Evolutionary conservation across 2,888 invertebrate species (phyloP), one percentile per base, ranked within the genome.

Genomic region (Callyntrura sp.): DNA sequence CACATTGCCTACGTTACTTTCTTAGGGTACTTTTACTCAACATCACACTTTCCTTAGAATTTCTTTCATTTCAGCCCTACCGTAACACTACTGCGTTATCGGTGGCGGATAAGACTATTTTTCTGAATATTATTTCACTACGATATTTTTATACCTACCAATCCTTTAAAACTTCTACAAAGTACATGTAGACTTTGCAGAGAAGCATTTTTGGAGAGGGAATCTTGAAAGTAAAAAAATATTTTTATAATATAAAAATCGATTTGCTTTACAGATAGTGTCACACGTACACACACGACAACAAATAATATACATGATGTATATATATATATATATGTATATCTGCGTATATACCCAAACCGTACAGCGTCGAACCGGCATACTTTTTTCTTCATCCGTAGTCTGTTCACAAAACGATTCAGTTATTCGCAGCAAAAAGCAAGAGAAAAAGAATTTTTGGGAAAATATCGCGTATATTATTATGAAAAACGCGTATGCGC

Each of bases 231-330:
- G 28, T 51, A 48, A 25, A 17, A 55, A 78, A 51, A 55, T 57
- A 55, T 55, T 78, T 48, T 55, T 78, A n/a, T 78, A 55, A 35
- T 84, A 55, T 70, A 84, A 12, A 9, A 84, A 84, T 84, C 83
- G 83, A 84, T 84, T 84, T 82, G 25, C 82, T 65, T 25, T 20
- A 14, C 82, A 23, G 25, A 43, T 17, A 17, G 5, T 5, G 5
- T n/a, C n/a, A n/a, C n/a, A n/a, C n/a, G n/a, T n/a, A n/a, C n/a
- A n/a, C n/a, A n/a, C n/a, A n/a, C n/a, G n/a, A n/a, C n/a, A n/a
- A n/a, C n/a, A n/a, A n/a, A n/a, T n/a, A n/a, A n/a, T n/a, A n/a
- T n/a, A n/a, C n/a, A n/a, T n/a, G n/a, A n/a, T n/a, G n/a, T n/a
- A n/a, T n/a, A n/a, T n/a, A n/a, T n/a, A n/a, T n/a, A n/a, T n/a